Evolutionary conservation across 2,888 invertebrate genomes (phyloP), one percentile per base, ranked within the genome.

Genomic region (Cactoblastis cactorum): DNA sequence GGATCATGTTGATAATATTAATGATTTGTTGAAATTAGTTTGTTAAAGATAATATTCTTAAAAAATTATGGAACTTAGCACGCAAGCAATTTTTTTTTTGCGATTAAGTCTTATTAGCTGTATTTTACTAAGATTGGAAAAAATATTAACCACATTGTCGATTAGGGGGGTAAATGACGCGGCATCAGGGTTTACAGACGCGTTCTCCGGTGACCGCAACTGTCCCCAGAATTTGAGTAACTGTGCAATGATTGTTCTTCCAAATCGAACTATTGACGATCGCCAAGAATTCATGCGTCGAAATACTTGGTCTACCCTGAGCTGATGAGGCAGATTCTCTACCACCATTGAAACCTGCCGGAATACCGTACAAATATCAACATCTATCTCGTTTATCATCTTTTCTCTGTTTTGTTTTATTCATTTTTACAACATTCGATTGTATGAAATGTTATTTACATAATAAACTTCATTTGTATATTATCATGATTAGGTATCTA

Each of bases 91-190:
- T 5, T 12, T 34, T 34, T 11, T 11, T n/a, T n/a, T 22, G 22
- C 3, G 22, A 22, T 22, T 4, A 6, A 6, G 8, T 9, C 9
- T 28, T 14, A 5, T 14, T 4, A 14, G 15, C 15, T 35, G 1
- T 1, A 3, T 11, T 6, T 22, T 12, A 43, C 24, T 8, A 24
- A 15, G 15, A 37, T 1, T 15, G 8, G 15, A 17, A 17, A 28
- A 28, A 17, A 43, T 28, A 43, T 28, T 43, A 43, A 43, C 43
- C 43, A 15, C 28, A 43, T 43, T n/a, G 43, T 3, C 4, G 38
- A 11, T 11, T 0, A 3, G 9, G 6, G 14, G 9, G 8, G 15
- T 28, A 28, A 43, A 28, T 14, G 28, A 15, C 15, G 43, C 43
- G 3, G 43, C 43, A 15, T 43, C 43, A 15, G 15, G 11, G n/a